Percentiles rank a stretch among this genome's conserved stretches.
phyloP scores from a whole-genome alignment of 2,113 vertebrate genomes.

The Callopanchax toddi region DNA sequence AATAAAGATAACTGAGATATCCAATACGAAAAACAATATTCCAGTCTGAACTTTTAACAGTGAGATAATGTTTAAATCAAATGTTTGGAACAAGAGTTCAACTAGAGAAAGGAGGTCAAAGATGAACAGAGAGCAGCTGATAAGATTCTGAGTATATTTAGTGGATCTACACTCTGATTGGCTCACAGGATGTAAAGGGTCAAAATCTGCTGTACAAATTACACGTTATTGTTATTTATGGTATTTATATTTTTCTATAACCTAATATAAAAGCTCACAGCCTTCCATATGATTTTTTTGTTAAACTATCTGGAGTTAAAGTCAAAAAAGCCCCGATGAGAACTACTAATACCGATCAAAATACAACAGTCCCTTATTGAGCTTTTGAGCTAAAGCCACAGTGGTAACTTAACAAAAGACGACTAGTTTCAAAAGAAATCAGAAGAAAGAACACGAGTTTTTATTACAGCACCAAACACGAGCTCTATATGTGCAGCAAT shows the following conservation, averaged over 20 bases:
- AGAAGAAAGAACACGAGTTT: neutral
- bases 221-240: too few species aligned
- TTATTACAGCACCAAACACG: neutral
- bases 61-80: neutral
- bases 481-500: neutral
- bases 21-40: neutral
- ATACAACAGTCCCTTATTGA: too few species aligned
- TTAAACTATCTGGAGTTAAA: neutral
- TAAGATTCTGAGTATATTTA: neutral
- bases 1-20: neutral
- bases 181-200: too few species aligned
- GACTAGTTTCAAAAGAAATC: neutral
- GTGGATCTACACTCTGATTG: neutral
- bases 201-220: too few species aligned
- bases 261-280: too few species aligned
- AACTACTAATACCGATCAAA: neutral
- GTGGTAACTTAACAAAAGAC: too few species aligned
- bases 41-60: neutral
- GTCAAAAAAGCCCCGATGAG: neutral
- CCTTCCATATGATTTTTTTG: too few species aligned
- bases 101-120: neutral
- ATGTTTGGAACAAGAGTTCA: neutral
- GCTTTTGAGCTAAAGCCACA: neutral
- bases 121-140: neutral
- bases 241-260: too few species aligned